Percentiles rank a stretch among this genome's conserved stretches.
Conservation (phyloP, 92 coral and sea anemone genomes). For the Zoanthus sansibaricus region DNA sequence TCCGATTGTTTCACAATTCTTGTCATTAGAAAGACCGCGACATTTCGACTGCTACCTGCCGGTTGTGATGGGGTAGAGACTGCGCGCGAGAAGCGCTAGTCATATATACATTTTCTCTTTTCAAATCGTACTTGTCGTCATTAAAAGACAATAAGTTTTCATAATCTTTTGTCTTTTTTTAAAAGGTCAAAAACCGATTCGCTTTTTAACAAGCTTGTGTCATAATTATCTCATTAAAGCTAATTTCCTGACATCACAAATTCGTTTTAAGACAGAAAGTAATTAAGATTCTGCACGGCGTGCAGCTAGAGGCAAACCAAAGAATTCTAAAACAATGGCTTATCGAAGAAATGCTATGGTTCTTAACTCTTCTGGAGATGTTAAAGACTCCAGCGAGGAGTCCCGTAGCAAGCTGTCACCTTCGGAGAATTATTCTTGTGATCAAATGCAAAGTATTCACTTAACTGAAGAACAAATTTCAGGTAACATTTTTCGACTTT, state of each 20-base stretch:
- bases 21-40: no score
- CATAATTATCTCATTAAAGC: neutral
- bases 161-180: no score
- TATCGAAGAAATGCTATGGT: constrained; percentile 41
- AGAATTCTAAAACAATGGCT: neutral
- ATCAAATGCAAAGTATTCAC: neutral
- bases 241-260: constrained; percentile 37
- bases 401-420: constrained; percentile 13
- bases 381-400: neutral
- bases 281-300: neutral
- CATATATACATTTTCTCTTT: no score
- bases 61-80: no score
- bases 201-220: neutral
- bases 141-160: no score
- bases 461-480: constrained; percentile 44
- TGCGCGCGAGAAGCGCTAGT: no score
- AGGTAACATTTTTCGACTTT: constrained; percentile 5
- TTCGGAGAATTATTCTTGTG: neutral
- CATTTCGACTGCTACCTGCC: no score
- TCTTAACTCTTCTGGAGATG: neutral
- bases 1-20: no score
- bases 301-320: neutral
- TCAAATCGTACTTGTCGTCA: no score
- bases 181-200: no score
- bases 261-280: neutral